Base-by-base conservation (phyloP, 2,888 invertebrate genomes). In the Tetragonula carbonaria region DNA sequence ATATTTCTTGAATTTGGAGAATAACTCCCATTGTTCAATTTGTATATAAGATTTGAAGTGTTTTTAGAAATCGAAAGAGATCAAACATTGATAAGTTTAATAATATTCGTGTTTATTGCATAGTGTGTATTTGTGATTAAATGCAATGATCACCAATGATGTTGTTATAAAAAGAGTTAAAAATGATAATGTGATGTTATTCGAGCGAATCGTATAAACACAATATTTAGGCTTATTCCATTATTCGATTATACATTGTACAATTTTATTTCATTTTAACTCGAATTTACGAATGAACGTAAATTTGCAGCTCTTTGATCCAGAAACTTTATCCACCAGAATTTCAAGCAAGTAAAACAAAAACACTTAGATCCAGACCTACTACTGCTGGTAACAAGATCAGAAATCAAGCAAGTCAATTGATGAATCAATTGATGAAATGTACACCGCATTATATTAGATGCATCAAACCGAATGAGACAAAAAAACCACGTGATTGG, bases 401-500 rank as follows among this genome's bases (percentile, higher is more conserved):
- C 87, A 95, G 96, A 92, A 96, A 95, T 65, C 96, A 97, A 93
- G 96, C 97, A 23, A 96, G 96, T 93, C 95, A 95, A 82, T 94
- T 97, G 77, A 96, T 97, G 14, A 96, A 95, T 6, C 96, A 96
- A 65, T 93, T 97, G 89, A 96, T 96, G 96, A 95, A 95, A 90
- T 96, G 96, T 92, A 96, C 96, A 6, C 97, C 97, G 13, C 96
- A 97, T 93, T 97, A 97, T 92, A 96, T 97, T 83, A 95, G 97
- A 86, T 97, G 97, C 92, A 96, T 97, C 89, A 97, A 97, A 92
- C 97, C 97, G 23, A 97, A 97, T 92, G 96, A 97, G 92, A 96
- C 96, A 33, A 97, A 97, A 93, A 95, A 95, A 87, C 95, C 96
- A 1, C 94, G 95, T 38, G 96, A 97, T 91, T 97, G 96, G 96